Evolutionary conservation across 2,888 invertebrate species (phyloP), one percentile per base, ranked within the genome.

Genomic region (Tenthredo amoena): DNA sequence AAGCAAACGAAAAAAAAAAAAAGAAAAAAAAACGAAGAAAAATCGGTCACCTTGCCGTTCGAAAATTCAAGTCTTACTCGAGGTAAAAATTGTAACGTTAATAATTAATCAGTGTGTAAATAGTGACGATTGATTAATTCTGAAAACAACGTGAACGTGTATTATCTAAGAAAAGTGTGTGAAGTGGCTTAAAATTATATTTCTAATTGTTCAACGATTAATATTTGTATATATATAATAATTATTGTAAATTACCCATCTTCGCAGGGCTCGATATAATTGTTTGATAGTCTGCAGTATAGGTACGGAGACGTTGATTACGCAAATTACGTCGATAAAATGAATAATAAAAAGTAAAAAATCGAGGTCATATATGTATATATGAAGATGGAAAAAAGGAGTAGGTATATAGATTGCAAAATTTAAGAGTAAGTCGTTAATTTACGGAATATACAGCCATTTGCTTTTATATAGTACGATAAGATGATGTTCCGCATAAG

Each of bases 351-450:
- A 72, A n/a, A 71, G 15, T 2, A 71, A 40, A 37, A 21, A 62
- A 31, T 62, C 62, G 62, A n/a, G 37, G 37, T 31, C 9, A 5
- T 10, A 43, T 43, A 0, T 40, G 9, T 40, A 43, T 43, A 0
- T 47, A 47, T 5, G 21, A 43, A 40, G 43, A 10, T 40, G 15
- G 10, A 43, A 26, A 40, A 40, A 26, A 10, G 74, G 47, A 47
- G 47, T 47, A 47, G 47, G 47, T 47, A 15, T n/a, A 74, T 43
- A 74, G 21, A 74, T 21, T 43, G 43, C 40, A 43, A 74, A 74
- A 40, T 74, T 74, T n/a, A 74, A 74, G 4, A 43, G 43, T 40
- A 43, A 40, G 40, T 74, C 74, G 43, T 74, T 74, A 43, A 74
- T 74, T 74, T 74, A 21, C 43, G 43, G 43, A 43, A 43, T 74